These are phyloP conservation scores for Drosophila aff. DNA, from an alignment of 1,140 invertebrate genomes.

Conservation along the genomic window DNA sequence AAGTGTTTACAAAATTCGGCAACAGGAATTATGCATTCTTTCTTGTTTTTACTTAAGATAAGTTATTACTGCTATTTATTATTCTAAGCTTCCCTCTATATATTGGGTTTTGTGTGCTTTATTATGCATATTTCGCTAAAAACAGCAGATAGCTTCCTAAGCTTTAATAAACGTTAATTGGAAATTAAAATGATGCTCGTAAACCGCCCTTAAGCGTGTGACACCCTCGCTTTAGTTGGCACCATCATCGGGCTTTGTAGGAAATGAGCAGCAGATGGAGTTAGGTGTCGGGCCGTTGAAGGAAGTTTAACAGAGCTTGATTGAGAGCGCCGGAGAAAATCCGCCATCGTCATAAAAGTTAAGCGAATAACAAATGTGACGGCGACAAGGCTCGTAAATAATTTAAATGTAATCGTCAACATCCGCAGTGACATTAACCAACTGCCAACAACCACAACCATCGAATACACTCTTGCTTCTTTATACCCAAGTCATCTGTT, in stretches of 20 bases:
- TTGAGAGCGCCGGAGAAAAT: slow-evolving; percentile 45
- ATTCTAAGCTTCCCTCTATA: not conserved
- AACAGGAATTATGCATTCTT: not conserved
- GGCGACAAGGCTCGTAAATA: slow-evolving; percentile 66
- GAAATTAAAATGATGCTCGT: slow-evolving; percentile 70
- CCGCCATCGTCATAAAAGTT: slow-evolving; percentile 71
- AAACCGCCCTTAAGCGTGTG: slow-evolving; percentile 36
- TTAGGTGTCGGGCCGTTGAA: not conserved
- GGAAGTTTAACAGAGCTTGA: slow-evolving; percentile 4
- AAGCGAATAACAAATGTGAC: slow-evolving; percentile 79
- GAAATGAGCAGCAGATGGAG: not conserved
- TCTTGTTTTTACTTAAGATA: not conserved
- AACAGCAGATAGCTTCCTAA: not conserved
- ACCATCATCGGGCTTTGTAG: not conserved
- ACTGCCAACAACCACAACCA: slow-evolving; percentile 57
- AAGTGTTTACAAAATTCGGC: no score
- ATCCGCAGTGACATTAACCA: slow-evolving; percentile 77
- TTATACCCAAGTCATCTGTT: not conserved
- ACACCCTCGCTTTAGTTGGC: slow-evolving; percentile 40
- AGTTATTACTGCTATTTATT: not conserved
- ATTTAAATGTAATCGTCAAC: slow-evolving; percentile 80
- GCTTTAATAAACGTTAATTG: slow-evolving; percentile 73
- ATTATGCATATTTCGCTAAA: not conserved
- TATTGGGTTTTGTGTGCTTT: not conserved
- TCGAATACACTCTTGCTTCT: not conserved